Base-by-base conservation (phyloP, 1,140 invertebrate genomes). In the Orchesella cincta region DNA sequence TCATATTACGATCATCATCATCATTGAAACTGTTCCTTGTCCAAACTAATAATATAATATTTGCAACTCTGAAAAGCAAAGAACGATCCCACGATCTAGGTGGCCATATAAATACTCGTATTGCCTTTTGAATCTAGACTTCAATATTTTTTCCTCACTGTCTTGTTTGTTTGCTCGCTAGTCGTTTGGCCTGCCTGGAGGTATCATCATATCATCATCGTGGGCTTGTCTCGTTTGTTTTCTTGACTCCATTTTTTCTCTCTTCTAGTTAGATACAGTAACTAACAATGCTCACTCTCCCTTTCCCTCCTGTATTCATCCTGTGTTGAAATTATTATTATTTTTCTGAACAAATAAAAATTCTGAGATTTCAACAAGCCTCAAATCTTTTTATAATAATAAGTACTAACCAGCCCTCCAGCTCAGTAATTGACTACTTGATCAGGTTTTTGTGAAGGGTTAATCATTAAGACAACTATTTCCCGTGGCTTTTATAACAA, bases 31-130 rank as follows among this genome's bases (percentile, higher is more conserved):
- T 62, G 54, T 62, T 62, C 16, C 26, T 18, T 62, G 54, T 62
- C 16, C 26, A 62, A 62, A 67, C 62, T 33, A 67, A 46, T 23
- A 14, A 67, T 67, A 33, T n/a, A n/a, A 46, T 67, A 31, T 67
- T 67, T 29, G 62, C 62, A 67, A 57, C 14, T 57, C 23, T 57
- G 23, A 29, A 33, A 16, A 67, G 28, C 12, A 31, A 67, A 1
- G 23, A 31, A 67, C 62, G 31, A 67, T 67, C 62, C 62, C 62
- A 67, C 62, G 62, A 67, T 67, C 62, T 67, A 31, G 62, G 62
- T 67, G 62, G 62, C 62, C 62, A 12, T 5, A 46, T 12, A 46
- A 20, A 20, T 46, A n/a, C n/a, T n/a, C 39, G 39, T 46, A 8
- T 62, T 62, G 8, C 39, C 39, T 46, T 46, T 8, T 8, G 39